Evolutionary conservation across 2,888 invertebrate species (phyloP).

Genomic region (Iphiclides podalirius): DNA sequence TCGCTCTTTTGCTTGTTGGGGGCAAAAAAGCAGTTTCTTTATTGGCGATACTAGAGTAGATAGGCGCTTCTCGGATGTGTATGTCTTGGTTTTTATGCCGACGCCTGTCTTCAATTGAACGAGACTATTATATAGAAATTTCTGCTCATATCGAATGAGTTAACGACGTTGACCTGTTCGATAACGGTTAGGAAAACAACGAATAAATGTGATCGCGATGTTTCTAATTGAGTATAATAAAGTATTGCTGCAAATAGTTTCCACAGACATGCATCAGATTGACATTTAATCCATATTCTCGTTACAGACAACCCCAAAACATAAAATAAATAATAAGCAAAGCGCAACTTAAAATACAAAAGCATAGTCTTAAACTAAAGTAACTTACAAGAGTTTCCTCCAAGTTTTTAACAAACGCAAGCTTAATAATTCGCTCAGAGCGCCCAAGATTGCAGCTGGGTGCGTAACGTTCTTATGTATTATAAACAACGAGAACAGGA

Average conservation of each 20-base stretch:
- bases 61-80: neutral
- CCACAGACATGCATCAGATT: neutral
- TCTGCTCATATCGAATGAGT: neutral
- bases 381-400: too few species aligned
- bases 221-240: neutral
- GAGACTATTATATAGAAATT: neutral
- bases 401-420: too few species aligned
- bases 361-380: too few species aligned
- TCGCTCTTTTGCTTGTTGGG: slow-evolving; percentile 6
- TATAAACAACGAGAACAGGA: neutral
- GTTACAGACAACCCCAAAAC: neutral
- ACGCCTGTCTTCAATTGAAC: too few species aligned
- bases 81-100: neutral
- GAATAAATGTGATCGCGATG: neutral
- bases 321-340: too few species aligned
- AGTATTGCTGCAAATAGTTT: neutral
- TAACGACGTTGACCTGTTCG: neutral
- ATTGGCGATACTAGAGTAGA: slow-evolving; percentile 3
- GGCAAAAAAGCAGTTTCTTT: slow-evolving; percentile 3
- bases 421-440: too few species aligned
- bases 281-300: too few species aligned
- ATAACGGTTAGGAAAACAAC: neutral
- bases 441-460: too few species aligned
- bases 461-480: too few species aligned
- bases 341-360: too few species aligned